phyloP scores from a whole-genome alignment of 2,113 vertebrate genomes.

The Petromus typicus region DNA sequence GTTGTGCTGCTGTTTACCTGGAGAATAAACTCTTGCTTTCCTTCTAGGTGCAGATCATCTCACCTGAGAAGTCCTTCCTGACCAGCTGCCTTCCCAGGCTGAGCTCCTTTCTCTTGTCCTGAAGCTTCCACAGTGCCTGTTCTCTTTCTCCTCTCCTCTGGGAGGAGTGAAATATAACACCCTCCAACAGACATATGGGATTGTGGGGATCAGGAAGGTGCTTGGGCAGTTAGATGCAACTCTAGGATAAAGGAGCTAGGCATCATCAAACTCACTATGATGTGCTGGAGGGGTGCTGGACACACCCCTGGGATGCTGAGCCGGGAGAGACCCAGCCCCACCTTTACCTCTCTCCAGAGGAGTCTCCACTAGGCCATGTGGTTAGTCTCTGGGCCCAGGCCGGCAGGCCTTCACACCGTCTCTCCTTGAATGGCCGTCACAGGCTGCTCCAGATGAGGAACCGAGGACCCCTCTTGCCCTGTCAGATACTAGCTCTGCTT shows the following conservation, averaged over 20 bases:
- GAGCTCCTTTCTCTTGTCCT: background rate
- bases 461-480: background rate
- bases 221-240: background rate
- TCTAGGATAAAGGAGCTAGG: background rate
- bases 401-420: background rate
- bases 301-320: background rate
- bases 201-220: background rate
- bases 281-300: too few relatives aligned
- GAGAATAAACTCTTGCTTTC: constrained; percentile 22
- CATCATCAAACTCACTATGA: background rate
- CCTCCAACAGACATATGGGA: background rate
- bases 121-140: background rate
- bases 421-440: constrained; percentile 13
- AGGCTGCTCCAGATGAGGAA: background rate
- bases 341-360: background rate
- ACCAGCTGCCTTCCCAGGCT: background rate
- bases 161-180: background rate
- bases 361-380: constrained; percentile 3
- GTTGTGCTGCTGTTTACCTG: background rate
- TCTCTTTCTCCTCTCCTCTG: background rate
- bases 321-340: background rate
- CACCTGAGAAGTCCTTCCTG: background rate
- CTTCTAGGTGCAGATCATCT: constrained; percentile 28
- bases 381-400: background rate
- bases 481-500: background rate